Percentiles rank a stretch among this genome's conserved stretches.
Evolutionary conservation across 2,888 invertebrate species (phyloP).

Genomic region (Uloborus plumipes): DNA sequence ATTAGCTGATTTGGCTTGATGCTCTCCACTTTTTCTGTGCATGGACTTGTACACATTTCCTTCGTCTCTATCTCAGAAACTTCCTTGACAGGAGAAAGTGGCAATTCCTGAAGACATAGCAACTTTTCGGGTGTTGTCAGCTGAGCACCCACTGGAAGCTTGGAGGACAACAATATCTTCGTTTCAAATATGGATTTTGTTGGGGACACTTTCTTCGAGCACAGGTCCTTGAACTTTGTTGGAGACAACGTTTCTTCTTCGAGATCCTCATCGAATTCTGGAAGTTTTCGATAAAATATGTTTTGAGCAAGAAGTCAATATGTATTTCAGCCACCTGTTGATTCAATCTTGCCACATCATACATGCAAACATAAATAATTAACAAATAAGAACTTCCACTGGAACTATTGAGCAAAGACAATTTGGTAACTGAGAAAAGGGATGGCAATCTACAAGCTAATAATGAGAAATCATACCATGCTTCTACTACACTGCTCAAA

Average conservation of each 20-base stretch:
- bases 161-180: constrained; percentile 32
- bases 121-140: constrained; percentile 47
- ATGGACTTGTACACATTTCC: constrained; percentile 52
- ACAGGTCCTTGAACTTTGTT: constrained; percentile 53
- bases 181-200: constrained; percentile 46
- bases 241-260: constrained; percentile 48
- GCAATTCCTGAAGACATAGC: constrained; percentile 44
- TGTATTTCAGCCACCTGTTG: constrained; percentile 45
- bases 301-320: constrained; percentile 33
- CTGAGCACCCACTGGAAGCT: constrained; percentile 13
- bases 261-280: constrained; percentile 49
- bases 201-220: constrained; percentile 52
- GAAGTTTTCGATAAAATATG: constrained; percentile 46
- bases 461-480: constrained; percentile 29
- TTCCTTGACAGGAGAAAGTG: constrained; percentile 55
- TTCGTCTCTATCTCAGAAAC: constrained; percentile 52
- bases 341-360: constrained; percentile 33
- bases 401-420: constrained; percentile 28
- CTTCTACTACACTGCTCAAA: constrained; percentile 28
- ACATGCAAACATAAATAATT: constrained; percentile 37
- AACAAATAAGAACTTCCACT: constrained; percentile 28
- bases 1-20: constrained; percentile 55
- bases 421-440: constrained; percentile 8
- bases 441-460: constrained; percentile 21
- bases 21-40: constrained; percentile 20